These are phyloP conservation scores for Arctopsyche grandis DNA, from an alignment of 1,140 invertebrate species.

Conservation along the genomic window DNA sequence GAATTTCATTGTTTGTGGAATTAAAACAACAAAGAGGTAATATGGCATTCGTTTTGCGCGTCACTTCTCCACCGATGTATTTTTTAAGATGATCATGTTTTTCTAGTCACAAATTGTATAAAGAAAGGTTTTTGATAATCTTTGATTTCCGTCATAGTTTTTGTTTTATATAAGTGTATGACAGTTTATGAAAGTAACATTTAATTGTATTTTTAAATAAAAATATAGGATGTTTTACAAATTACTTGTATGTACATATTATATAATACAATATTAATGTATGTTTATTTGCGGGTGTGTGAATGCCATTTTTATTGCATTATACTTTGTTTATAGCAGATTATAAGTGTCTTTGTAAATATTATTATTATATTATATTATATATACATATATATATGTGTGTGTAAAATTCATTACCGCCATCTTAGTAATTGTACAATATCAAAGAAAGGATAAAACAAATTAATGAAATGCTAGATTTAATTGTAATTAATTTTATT, in stretches of 20 bases:
- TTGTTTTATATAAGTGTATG: no score
- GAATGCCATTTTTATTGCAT: neutral
- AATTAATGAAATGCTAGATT: conserved; percentile 16
- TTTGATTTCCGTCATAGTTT: no score
- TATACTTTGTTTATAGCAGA: conserved; percentile 23
- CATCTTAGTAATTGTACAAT: conserved; percentile 40
- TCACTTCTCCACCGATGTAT: neutral
- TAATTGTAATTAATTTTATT: conserved; percentile 32
- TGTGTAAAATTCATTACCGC: conserved; percentile 34
- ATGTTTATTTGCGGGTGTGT: neutral
- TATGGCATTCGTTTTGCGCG: neutral
- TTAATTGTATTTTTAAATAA: conserved; percentile 11
- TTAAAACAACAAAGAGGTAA: neutral
- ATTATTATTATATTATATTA: conserved; percentile 16
- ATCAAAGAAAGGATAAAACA: conserved; percentile 6
- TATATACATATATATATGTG: conserved; percentile 3
- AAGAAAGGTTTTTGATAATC: conserved; percentile 4
- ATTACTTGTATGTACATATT: conserved; percentile 1
- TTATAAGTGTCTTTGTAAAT: conserved; percentile 25
- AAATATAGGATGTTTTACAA: conserved; percentile 28
- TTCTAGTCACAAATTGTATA: conserved; percentile 45
- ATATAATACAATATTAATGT: neutral
- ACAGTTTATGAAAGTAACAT: conserved; percentile 15
- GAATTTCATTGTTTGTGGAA: neutral
- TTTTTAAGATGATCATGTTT: conserved; percentile 18